Evolutionary conservation across 2,113 vertebrate genomes (phyloP).

Genomic region (Prolemur simus): DNA sequence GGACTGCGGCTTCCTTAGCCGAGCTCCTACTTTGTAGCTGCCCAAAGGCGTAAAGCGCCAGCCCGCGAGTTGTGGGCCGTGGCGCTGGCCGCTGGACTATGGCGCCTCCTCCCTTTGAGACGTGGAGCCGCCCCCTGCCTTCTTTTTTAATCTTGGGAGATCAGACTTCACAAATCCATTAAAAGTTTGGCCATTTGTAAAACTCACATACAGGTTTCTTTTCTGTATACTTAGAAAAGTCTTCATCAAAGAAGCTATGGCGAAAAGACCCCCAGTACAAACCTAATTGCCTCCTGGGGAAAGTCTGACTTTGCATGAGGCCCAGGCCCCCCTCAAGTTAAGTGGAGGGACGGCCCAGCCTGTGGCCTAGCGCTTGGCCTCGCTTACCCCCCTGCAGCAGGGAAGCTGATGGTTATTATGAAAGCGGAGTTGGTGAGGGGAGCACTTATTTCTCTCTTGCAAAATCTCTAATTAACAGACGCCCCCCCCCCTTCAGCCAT

Average conservation of each 20-base stretch:
- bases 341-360: neutral
- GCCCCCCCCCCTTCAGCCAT: neutral
- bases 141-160: neutral
- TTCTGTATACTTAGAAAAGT: neutral
- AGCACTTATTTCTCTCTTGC: neutral
- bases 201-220: neutral
- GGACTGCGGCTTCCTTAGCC: rapidly evolving
- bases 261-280: neutral
- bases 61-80: neutral
- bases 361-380: neutral
- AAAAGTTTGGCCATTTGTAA: neutral
- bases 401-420: neutral
- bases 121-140: neutral
- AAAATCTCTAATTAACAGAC: neutral
- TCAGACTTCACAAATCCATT: neutral
- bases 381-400: neutral
- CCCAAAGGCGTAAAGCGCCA: rapidly evolving
- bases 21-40: rapidly evolving
- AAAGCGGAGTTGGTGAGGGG: neutral
- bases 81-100: neutral
- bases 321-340: neutral
- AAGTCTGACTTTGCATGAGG: neutral
- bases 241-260: neutral
- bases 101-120: neutral
- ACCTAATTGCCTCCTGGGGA: neutral